Conservation (phyloP, 2,888 invertebrate species). For the Caradrina clavipalpis region DNA sequence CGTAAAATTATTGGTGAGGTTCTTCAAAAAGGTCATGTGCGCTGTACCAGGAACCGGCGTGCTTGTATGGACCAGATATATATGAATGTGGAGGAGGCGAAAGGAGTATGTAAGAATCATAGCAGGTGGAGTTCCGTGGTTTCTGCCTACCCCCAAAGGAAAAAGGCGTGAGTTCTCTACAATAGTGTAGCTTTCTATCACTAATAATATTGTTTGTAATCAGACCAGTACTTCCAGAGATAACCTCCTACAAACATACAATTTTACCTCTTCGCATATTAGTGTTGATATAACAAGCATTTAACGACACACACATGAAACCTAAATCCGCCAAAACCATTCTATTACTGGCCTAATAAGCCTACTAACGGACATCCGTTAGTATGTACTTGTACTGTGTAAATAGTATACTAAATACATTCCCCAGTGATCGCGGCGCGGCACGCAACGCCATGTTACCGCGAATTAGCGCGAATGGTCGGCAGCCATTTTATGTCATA, state of each 20-base stretch:
- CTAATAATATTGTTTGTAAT: neutral
- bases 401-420: constrained; percentile 36
- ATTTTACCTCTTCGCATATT: neutral
- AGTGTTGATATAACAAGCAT: neutral
- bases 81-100: too few relatives aligned
- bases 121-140: too few relatives aligned
- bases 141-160: too few relatives aligned
- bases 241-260: neutral
- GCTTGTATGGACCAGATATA: too few relatives aligned
- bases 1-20: too few relatives aligned
- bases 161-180: too few relatives aligned
- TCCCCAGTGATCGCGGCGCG: constrained; percentile 38
- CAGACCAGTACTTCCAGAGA: neutral
- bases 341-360: constrained; percentile 32
- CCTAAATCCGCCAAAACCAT: constrained; percentile 27
- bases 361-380: constrained; percentile 38
- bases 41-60: too few relatives aligned
- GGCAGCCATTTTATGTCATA: constrained; percentile 31
- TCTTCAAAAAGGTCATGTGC: too few relatives aligned
- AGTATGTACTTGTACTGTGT: constrained; percentile 25
- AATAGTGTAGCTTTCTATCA: neutral
- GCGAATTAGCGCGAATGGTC: constrained; percentile 37
- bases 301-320: constrained; percentile 3
- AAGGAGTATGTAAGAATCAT: too few relatives aligned
- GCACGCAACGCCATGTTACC: constrained; percentile 36